A percentile compares a stretch with the other conserved stretches of the same genome.
Conservation (phyloP, 1,140 invertebrate species). For the Mycetomoellerius zeteki region DNA sequence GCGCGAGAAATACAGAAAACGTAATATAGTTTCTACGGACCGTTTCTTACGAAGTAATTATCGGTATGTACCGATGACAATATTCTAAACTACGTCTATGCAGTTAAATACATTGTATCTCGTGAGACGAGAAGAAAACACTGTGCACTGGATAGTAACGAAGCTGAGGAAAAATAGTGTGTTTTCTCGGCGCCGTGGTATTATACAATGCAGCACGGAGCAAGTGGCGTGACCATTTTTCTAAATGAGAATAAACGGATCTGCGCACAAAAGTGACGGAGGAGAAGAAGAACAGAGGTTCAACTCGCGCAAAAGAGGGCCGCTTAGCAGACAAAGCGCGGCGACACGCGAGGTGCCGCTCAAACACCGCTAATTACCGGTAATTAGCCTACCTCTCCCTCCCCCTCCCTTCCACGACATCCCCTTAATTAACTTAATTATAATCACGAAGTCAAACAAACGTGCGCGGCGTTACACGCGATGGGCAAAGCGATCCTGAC, state of each 20-base stretch:
- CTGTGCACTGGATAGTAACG: conserved; percentile 27
- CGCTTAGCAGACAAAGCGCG: conserved; percentile 42
- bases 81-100: not conserved
- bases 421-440: conserved; percentile 82
- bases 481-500: conserved; percentile 1
- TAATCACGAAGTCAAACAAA: conserved; percentile 81
- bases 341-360: conserved; percentile 77
- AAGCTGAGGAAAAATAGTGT: conserved; percentile 26
- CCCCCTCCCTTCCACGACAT: not conserved
- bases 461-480: conserved; percentile 63
- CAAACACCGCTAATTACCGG: conserved; percentile 76
- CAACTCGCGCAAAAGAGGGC: conserved; percentile 29
- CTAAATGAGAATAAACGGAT: conserved; percentile 21
- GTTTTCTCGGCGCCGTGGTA: conserved; percentile 25
- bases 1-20: not conserved
- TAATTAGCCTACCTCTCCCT: conserved; percentile 73
- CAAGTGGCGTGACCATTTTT: conserved; percentile 24
- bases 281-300: conserved; percentile 10
- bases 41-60: conserved; percentile 16
- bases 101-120: not conserved
- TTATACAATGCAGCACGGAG: conserved; percentile 1
- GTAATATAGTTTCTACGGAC: not conserved
- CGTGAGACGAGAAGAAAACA: conserved; percentile 40
- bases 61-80: not conserved
- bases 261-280: conserved; percentile 12